Conservation (phyloP, 1,140 invertebrate genomes). For the Cryptotermes secundus region DNA sequence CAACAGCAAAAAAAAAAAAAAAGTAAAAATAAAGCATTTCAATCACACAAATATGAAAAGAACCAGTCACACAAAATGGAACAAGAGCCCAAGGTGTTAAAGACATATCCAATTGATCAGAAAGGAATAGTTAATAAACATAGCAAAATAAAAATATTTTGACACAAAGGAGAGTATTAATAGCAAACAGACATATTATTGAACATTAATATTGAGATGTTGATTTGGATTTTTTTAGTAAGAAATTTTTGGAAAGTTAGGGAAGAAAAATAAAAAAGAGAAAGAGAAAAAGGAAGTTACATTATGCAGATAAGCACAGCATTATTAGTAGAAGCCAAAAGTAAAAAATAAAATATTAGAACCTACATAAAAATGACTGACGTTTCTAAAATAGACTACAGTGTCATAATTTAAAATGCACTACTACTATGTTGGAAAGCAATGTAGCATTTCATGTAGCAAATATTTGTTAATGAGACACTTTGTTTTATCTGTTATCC, state of each 20-base stretch:
- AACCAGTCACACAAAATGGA: not conserved
- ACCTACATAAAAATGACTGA: not conserved
- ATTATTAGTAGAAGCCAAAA: conserved; percentile 24
- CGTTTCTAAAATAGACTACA: not conserved
- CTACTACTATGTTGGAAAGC: not conserved
- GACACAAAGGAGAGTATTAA: not conserved
- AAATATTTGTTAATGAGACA: not conserved
- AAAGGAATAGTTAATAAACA: not conserved
- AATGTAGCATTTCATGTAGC: not conserved
- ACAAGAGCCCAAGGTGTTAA: not conserved
- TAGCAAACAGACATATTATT: not conserved
- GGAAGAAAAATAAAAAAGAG: conserved; percentile 14
- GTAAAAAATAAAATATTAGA: conserved; percentile 2
- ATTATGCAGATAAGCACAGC: conserved; percentile 25
- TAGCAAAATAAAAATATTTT: not conserved
- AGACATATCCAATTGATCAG: not conserved
- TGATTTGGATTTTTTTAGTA: not conserved
- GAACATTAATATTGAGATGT: not conserved
- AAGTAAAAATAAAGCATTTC: conserved; percentile 22
- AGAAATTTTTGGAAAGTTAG: conserved; percentile 15
- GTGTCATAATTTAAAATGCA: not conserved
- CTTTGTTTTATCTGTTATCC: not conserved
- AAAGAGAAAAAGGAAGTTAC: conserved; percentile 26
- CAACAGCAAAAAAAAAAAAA: conserved; percentile 10
- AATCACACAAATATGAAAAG: not conserved